Evolutionary conservation across 2,113 vertebrate genomes (phyloP).

Genomic region (Melanerpes formicivorus): DNA sequence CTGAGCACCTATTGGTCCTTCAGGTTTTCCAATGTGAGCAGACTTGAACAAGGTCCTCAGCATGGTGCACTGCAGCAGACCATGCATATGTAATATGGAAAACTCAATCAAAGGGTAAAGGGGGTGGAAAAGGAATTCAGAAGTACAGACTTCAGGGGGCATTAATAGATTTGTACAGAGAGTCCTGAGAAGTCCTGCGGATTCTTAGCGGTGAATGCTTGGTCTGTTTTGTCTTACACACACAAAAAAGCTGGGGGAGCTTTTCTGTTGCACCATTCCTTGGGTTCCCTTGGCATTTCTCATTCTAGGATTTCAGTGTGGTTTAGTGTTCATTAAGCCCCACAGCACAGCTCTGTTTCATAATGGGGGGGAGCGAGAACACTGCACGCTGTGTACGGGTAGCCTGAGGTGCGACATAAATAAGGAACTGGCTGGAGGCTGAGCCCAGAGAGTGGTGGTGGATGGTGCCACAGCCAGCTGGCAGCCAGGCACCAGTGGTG

Average conservation of each 20-base stretch:
- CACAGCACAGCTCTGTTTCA: neutral
- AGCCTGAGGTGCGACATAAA: neutral
- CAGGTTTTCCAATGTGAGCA: neutral
- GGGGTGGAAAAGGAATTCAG: neutral
- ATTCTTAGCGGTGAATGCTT: neutral
- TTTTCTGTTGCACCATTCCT: neutral
- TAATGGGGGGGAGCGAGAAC: neutral
- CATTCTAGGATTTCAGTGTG: neutral
- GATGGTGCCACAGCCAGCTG: no score
- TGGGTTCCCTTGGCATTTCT: neutral
- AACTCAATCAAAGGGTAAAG: neutral
- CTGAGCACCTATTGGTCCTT: neutral
- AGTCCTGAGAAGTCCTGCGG: neutral
- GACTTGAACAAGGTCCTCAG: neutral
- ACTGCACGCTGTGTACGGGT: neutral
- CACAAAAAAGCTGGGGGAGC: neutral
- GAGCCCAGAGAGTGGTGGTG: no score
- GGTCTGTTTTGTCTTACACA: neutral
- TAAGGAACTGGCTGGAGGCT: no score
- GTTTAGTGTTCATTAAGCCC: neutral
- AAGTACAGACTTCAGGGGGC: neutral
- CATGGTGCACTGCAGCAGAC: neutral
- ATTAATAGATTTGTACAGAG: neutral
- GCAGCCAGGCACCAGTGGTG: no score
- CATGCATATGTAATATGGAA: neutral